Evolutionary conservation across 2,888 invertebrate species (phyloP), one percentile per base, ranked within the genome.

Genomic region (Plagodis pulveraria): DNA sequence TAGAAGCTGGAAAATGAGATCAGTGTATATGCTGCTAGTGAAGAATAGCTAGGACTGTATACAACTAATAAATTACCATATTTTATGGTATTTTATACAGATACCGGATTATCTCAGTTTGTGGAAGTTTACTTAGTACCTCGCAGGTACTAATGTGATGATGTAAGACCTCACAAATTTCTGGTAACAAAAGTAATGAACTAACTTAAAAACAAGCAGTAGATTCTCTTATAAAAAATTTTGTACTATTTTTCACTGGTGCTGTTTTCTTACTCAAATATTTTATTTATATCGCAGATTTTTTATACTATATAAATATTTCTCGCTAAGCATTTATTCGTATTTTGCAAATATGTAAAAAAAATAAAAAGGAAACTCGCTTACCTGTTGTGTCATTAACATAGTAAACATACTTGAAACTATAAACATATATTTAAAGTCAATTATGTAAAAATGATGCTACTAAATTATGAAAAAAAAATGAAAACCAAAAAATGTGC

Each of bases 301-400:
- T 69, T 60, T 70, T 71, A 63, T 58, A 55, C 62, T 74, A 76
- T 76, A 75, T 33, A 52, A 48, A 47, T 48, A 88, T 88, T 88
- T 88, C 88, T 74, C 69, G 50, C 74, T 22, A 81, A 80, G 89
- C 89, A 89, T 89, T 89, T 89, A 89, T 76, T 71, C 45, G 38
- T 45, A 32, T n/a, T 49, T 52, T 48, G 52, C 38, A 61, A 60
- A 35, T 48, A 6, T 48, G 33, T 50, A 52, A 50, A 41, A 57
- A 65, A 62, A 58, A 53, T 62, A 10, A 48, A 36, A 58, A 61
- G 22, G 10, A 49, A 58, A 48, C 9, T 58, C 36, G 50, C 47
- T 50, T 22, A 43, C 12, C n/a, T n/a, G n/a, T 42, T 10, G n/a
- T 46, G 40, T 51, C 11, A 42, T 12, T 11, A 49, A 52, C 34